phyloP scores from a whole-genome alignment of 2,113 vertebrate species.

The Chunga burmeisteri region DNA sequence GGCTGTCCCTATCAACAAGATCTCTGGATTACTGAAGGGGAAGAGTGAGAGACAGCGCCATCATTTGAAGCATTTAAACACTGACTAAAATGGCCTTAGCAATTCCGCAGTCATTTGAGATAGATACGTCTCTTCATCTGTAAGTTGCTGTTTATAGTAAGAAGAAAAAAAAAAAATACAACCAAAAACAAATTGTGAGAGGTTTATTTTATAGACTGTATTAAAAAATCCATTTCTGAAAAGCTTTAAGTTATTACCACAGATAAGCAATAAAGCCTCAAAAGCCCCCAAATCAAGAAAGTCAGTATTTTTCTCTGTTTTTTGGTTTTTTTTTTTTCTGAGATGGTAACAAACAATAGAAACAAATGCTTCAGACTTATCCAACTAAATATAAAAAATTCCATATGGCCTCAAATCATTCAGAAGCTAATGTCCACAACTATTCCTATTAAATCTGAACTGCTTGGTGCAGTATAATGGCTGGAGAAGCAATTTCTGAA shows the following conservation, averaged over 20 bases:
- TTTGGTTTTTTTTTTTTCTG: neutral
- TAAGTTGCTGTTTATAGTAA: neutral
- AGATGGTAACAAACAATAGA: constrained; percentile 17
- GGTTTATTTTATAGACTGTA: neutral
- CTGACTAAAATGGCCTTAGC: neutral
- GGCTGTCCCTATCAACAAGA: neutral
- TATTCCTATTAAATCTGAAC: constrained; percentile 35
- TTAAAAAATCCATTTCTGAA: neutral
- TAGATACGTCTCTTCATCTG: neutral
- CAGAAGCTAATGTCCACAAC: neutral
- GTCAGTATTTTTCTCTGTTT: neutral
- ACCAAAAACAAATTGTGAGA: neutral
- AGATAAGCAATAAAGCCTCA: neutral
- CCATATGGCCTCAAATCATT: neutral
- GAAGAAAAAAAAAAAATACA: neutral
- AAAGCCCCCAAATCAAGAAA: neutral
- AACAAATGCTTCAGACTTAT: neutral
- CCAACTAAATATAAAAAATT: neutral
- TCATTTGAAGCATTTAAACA: neutral
- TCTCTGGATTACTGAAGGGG: neutral
- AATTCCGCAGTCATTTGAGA: neutral
- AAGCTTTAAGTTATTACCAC: neutral
- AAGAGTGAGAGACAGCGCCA: neutral
- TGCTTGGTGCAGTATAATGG: neutral
- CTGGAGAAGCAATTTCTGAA: constrained; percentile 65